A percentile compares a stretch with the other conserved stretches of the same genome.
These are phyloP conservation scores for Phragmatobia fuliginosa DNA, from an alignment of 2,888 invertebrate species.

Conservation along the genomic window DNA sequence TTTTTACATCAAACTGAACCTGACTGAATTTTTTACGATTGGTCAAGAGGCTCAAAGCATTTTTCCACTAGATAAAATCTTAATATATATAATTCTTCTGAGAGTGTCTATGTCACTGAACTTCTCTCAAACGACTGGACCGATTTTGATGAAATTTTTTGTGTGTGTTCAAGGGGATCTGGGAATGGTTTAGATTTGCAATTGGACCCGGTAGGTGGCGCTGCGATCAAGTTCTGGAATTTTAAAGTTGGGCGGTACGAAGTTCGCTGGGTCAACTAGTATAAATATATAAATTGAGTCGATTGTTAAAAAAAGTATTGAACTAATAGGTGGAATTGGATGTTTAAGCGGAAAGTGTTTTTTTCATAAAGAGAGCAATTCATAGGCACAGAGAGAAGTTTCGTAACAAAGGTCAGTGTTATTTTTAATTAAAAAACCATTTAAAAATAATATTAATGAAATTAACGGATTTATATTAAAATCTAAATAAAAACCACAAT, in stretches of 20 bases:
- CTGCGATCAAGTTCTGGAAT: too few relatives aligned
- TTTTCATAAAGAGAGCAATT: slow-evolving; percentile 46
- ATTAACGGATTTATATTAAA: not conserved
- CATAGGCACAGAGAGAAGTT: slow-evolving; percentile 1
- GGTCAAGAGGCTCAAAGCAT: slow-evolving; percentile 59
- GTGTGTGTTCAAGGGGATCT: too few relatives aligned
- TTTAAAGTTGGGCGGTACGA: too few relatives aligned
- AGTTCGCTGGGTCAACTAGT: too few relatives aligned
- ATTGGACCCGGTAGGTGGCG: too few relatives aligned
- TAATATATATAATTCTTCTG: too few relatives aligned
- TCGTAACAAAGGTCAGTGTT: not conserved
- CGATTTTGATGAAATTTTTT: too few relatives aligned
- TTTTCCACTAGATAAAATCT: slow-evolving; percentile 63
- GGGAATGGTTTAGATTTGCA: too few relatives aligned
- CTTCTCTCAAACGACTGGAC: too few relatives aligned
- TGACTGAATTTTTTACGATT: slow-evolving; percentile 62
- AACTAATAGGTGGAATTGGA: slow-evolving; percentile 39
- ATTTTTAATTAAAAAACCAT: not conserved
- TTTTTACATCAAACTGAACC: slow-evolving; percentile 48
- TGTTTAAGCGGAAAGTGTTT: slow-evolving; percentile 44
- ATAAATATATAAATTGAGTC: too few relatives aligned
- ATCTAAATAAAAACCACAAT: not conserved
- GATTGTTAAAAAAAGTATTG: slow-evolving; percentile 41
- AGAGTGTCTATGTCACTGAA: too few relatives aligned
- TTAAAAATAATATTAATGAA: not conserved